A percentile compares a stretch with the other conserved stretches of the same genome.
These are phyloP conservation scores for Sycobia sp. DNA, from an alignment of 1,140 invertebrate species.

Conservation along the genomic window DNA sequence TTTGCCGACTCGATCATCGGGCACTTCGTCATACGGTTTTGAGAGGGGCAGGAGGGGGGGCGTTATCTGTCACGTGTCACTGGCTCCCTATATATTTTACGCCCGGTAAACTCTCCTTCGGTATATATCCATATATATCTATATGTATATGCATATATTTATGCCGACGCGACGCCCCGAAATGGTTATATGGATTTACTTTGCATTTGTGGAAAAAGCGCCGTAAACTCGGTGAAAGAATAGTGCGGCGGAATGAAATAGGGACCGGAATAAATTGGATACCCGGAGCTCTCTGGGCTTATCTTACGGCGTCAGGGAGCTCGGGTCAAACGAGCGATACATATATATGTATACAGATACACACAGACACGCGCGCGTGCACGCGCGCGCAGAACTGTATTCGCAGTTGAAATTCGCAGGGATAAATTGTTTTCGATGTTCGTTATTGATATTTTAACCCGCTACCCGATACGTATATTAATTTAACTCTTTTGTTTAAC, in stretches of 20 bases:
- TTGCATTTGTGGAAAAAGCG: constrained; percentile 13
- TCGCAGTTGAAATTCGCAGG: constrained; percentile 14
- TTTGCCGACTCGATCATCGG: constrained; percentile 10
- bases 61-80: constrained; percentile 36
- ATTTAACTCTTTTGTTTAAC: no score
- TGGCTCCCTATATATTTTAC: constrained; percentile 33
- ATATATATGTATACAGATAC: no score
- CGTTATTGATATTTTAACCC: no score
- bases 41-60: no score
- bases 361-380: no score
- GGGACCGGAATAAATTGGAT: background rate
- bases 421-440: no score
- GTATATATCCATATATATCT: no score
- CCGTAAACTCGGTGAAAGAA: constrained; percentile 10
- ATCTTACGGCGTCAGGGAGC: constrained; percentile 28
- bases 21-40: constrained; percentile 34
- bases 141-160: no score
- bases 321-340: constrained; percentile 1
- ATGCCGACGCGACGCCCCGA: background rate
- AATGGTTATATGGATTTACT: constrained; percentile 11
- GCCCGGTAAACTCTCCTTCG: constrained; percentile 15
- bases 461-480: no score
- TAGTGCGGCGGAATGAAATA: no score
- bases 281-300: constrained; percentile 16
- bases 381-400: no score